These are phyloP conservation scores for Echinometra lucunter DNA, from an alignment of 53 echinoderm and acorn worm species.

Conservation along the genomic window DNA sequence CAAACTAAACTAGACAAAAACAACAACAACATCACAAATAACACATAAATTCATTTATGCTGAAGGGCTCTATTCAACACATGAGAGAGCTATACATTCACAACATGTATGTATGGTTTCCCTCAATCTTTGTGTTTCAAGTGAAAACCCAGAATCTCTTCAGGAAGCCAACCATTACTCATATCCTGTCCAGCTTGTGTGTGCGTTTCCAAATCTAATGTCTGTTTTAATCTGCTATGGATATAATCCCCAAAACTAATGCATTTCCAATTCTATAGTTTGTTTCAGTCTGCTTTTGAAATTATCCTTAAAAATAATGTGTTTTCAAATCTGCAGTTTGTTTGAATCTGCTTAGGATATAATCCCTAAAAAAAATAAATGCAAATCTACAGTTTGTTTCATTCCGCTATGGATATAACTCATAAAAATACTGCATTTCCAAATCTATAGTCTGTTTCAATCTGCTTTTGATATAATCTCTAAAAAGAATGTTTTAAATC, in stretches of 20 bases:
- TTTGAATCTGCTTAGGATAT: too few species aligned
- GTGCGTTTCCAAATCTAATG: not conserved
- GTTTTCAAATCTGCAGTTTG: too few species aligned
- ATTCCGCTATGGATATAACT: too few species aligned
- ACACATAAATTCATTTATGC: not conserved
- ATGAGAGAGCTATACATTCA: not conserved
- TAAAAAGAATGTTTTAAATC: too few species aligned
- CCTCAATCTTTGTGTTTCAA: not conserved
- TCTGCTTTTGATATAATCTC: too few species aligned
- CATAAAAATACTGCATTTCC: too few species aligned
- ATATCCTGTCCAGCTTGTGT: not conserved
- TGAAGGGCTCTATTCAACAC: not conserved
- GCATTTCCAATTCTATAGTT: too few species aligned
- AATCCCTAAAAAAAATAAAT: too few species aligned
- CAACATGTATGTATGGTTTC: not conserved
- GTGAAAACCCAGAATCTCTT: not conserved
- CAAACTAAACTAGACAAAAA: not conserved
- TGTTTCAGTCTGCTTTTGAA: too few species aligned
- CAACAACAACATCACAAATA: not conserved
- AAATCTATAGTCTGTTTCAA: too few species aligned
- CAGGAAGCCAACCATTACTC: not conserved
- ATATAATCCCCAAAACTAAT: not conserved
- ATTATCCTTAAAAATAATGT: too few species aligned
- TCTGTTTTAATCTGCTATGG: not conserved
- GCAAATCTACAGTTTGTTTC: too few species aligned